Conservation (phyloP, 1,140 invertebrate species). For the Chrysomallon squamiferum region DNA sequence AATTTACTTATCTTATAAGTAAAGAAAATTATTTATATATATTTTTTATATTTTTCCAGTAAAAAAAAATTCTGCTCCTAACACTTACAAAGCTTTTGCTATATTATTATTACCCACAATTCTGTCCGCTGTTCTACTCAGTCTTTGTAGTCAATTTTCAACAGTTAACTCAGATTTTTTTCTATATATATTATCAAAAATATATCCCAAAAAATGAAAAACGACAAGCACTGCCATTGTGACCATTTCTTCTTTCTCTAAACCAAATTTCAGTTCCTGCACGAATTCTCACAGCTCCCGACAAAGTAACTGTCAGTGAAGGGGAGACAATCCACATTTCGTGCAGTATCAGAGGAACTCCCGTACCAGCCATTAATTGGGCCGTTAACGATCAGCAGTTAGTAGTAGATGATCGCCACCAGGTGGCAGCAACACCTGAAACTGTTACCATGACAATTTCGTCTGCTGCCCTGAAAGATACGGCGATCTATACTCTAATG, state of each 20-base stretch:
- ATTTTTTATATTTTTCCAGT: too few relatives aligned
- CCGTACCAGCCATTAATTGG: constrained; percentile 43
- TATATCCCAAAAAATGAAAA: too few relatives aligned
- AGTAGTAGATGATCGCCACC: constrained; percentile 71
- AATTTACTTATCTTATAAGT: too few relatives aligned
- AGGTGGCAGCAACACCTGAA: constrained; percentile 19
- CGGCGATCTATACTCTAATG: constrained; percentile 73
- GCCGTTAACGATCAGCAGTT: constrained; percentile 26
- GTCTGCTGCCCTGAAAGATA: constrained; percentile 33
- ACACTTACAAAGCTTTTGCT: too few relatives aligned
- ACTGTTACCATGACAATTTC: constrained; percentile 56
- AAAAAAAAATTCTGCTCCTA: too few relatives aligned
- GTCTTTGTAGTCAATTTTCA: too few relatives aligned
- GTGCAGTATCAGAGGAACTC: constrained; percentile 45
- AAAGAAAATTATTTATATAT: too few relatives aligned
- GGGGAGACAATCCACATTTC: constrained; percentile 59
- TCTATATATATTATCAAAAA: too few relatives aligned
- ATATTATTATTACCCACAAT: too few relatives aligned
- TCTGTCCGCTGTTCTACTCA: too few relatives aligned
- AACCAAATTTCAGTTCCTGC: constrained; percentile 27
- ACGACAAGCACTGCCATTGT: too few relatives aligned
- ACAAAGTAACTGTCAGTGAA: constrained; percentile 63
- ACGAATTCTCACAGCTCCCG: constrained; percentile 21
- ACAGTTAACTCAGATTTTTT: too few relatives aligned
- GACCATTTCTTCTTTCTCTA: not conserved